Evolutionary conservation across 2,113 vertebrate species (phyloP).

Genomic region (Spea multiplicata): DNA sequence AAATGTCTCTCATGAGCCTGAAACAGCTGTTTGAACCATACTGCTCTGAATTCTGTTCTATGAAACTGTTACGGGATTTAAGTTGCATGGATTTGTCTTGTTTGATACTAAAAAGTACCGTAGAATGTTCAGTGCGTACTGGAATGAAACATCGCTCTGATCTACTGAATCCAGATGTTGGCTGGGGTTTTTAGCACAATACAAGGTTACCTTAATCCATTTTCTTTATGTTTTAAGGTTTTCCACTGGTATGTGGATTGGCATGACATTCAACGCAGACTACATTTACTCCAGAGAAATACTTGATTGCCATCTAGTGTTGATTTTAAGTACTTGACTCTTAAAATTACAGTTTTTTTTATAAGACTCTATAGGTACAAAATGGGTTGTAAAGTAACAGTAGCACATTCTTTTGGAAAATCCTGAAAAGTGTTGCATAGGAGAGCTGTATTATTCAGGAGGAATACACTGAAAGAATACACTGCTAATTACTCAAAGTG

Average conservation of each 20-base stretch:
- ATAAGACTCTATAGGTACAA: too few species aligned
- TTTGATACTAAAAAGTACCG: constrained; percentile 46
- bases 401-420: too few species aligned
- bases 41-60: constrained; percentile 12
- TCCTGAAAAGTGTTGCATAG: too few species aligned
- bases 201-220: constrained; percentile 30
- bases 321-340: too few species aligned
- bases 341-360: too few species aligned
- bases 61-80: constrained; percentile 45
- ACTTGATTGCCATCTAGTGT: constrained; percentile 69
- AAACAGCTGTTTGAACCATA: constrained; percentile 21
- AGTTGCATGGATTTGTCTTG: constrained; percentile 29
- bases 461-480: too few species aligned
- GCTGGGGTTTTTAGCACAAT: constrained; percentile 13
- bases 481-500: too few species aligned
- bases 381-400: too few species aligned
- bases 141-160: constrained; percentile 37
- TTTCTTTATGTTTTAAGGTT: constrained; percentile 34
- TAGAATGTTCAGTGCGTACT: constrained; percentile 47
- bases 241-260: constrained; percentile 48
- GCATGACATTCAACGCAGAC: neutral
- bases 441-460: too few species aligned
- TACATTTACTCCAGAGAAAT: neutral
- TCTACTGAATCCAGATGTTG: constrained; percentile 50
- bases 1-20: neutral